These are phyloP conservation scores for Ancistrus triradiatus DNA, from an alignment of 2,113 vertebrate species.

Conservation along the genomic window DNA sequence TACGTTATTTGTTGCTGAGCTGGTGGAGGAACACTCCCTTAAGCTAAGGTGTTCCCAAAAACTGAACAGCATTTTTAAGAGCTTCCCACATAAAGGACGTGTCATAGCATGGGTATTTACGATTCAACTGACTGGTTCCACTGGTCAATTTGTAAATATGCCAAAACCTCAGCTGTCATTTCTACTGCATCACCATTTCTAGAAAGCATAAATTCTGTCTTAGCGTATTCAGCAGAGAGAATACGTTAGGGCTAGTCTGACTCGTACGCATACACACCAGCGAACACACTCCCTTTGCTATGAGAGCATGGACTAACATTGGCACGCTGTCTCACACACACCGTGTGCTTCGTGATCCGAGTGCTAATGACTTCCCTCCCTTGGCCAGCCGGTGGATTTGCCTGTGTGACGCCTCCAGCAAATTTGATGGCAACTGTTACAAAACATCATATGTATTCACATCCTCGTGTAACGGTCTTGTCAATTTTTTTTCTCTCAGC, in stretches of 20 bases:
- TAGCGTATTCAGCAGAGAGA: background rate
- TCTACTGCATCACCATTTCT: constrained; percentile 1
- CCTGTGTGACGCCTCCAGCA: constrained; percentile 6
- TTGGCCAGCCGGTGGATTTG: constrained; percentile 8
- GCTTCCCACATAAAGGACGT: too few relatives aligned
- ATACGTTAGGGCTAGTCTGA: too few relatives aligned
- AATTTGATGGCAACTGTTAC: constrained; percentile 3
- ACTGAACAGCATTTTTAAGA: too few relatives aligned
- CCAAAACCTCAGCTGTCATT: background rate
- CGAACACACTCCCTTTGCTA: constrained; percentile 37
- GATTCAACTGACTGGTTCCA: background rate
- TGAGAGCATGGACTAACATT: constrained; percentile 42
- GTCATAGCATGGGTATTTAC: too few relatives aligned
- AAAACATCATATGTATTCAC: background rate
- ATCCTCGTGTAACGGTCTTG: background rate
- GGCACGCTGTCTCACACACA: constrained; percentile 28
- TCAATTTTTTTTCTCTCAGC: constrained; percentile 3
- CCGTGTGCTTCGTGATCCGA: constrained; percentile 34
- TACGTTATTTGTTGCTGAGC: too few relatives aligned
- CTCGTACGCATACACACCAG: background rate
- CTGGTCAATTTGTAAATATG: background rate
- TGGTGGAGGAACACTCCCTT: too few relatives aligned
- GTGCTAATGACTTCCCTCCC: constrained; percentile 29
- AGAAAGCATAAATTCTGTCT: constrained; percentile 14
- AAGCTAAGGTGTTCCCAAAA: too few relatives aligned